Evolutionary conservation across 2,797 vertebrate genomes (phyloP), one percentile per base, ranked within the genome.

Genomic region (Pseudochirops corinnae): DNA sequence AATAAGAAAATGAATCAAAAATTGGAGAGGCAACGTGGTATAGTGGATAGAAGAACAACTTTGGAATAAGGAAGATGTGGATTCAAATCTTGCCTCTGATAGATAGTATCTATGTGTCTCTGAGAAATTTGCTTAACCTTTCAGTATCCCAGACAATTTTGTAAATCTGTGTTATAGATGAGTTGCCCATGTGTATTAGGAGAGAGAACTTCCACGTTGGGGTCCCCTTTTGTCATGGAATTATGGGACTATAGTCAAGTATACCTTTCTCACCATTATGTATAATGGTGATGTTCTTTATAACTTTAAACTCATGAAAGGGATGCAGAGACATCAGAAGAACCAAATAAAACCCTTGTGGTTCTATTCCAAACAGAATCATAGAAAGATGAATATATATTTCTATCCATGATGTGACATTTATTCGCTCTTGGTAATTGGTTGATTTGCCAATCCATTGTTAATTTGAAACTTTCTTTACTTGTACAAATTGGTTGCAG

Each of bases 381-480:
- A 91, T 9, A 62, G 93, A 58, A 96, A 96, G 96, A 56, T 46
- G n/a, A 74, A 74, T 82, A 14, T 82, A 94, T 90, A 56, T 87
- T 57, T 93, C 92, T 91, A 60, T 67, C 39, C 52, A 39, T 1
- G 21, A 87, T 3, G 0, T 46, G 90, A 56, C 57, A 87, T 94
- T 95, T 87, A 33, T 93, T 58, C 52, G 95, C 96, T 94, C 93
- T 92, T 91, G 55, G 50, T 57, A 31, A n/a, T 60, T 57, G 46
- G 87, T 92, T 74, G 50, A 56, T 92, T 92, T 91, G 92, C 82
- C 93, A 96, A 90, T 33, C 67, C 50, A 94, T 67, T 96, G 62
- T 96, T 92, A 90, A 93, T 53, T 82, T 29, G 90, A 93, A 9
- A 16, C 29, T 92, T 56, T 97, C 93, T 93, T 96, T 67, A 90